Conservation (phyloP, 2,113 vertebrate genomes). For the Tragelaphus imberbis region DNA sequence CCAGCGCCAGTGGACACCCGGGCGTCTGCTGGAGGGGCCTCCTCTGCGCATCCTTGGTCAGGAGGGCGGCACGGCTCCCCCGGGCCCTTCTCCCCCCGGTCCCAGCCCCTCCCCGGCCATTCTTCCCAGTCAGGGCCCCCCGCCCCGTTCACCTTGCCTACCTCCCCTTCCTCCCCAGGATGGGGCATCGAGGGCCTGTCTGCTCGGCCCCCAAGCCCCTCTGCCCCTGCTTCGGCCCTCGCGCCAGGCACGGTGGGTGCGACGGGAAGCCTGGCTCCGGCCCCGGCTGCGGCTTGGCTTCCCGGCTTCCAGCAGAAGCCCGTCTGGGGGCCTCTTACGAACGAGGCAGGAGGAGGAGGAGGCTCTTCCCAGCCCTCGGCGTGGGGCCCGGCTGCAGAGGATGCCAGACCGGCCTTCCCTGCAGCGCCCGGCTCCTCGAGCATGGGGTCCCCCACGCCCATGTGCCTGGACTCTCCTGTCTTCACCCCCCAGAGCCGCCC, state of each 20-base stretch:
- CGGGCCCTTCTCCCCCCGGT: fast-evolving
- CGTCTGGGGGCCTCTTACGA: slow-evolving; percentile 68
- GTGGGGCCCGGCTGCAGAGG: not conserved
- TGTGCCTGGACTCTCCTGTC: not conserved
- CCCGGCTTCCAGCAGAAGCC: slow-evolving; percentile 81
- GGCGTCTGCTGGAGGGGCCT: not conserved
- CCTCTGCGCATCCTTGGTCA: not conserved
- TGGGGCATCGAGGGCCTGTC: not conserved
- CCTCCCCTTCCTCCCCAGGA: not conserved
- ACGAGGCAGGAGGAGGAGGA: not conserved
- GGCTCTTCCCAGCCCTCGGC: fast-evolving
- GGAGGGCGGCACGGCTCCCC: not conserved
- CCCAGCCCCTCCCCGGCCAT: not conserved
- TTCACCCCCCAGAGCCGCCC: not conserved
- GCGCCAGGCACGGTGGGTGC: slow-evolving; percentile 50
- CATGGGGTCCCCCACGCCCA: fast-evolving
- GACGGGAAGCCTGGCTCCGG: slow-evolving; percentile 58
- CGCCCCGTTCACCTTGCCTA: not conserved
- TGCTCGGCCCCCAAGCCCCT: not conserved
- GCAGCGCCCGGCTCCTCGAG: slow-evolving; percentile 13
- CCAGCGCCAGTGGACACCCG: fast-evolving
- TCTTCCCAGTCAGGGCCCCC: slow-evolving; percentile 22
- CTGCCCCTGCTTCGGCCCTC: not conserved
- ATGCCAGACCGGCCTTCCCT: not conserved
- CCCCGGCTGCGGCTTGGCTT: slow-evolving; percentile 24